phyloP scores from a whole-genome alignment of 1,140 invertebrate species.

The Aphelinus atriplicis region DNA sequence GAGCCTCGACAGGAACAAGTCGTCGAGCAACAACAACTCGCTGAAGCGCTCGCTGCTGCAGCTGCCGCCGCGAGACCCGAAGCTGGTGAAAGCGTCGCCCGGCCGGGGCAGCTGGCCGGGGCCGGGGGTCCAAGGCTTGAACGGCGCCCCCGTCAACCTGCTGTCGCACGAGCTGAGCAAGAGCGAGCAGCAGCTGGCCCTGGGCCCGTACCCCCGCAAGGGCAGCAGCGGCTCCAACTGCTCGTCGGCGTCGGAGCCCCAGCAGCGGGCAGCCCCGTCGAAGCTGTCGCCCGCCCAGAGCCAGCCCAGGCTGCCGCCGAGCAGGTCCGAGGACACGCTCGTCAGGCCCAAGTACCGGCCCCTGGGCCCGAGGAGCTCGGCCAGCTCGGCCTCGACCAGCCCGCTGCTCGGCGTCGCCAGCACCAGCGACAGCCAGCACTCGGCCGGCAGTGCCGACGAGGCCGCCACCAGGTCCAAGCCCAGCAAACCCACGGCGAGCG shows the following conservation, averaged over 20 bases:
- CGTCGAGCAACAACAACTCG: conserved; percentile 57
- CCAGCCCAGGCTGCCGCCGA: conserved; percentile 70
- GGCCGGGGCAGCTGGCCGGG: conserved; percentile 85
- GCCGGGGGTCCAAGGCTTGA: conserved; percentile 71
- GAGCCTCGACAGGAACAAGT: conserved; percentile 59
- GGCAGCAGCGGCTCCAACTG: conserved; percentile 57
- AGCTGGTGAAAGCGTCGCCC: conserved; percentile 79
- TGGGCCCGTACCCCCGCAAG: conserved; percentile 55
- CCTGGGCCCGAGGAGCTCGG: conserved; percentile 54
- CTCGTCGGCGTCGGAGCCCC: conserved; percentile 53
- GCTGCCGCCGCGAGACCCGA: conserved; percentile 76
- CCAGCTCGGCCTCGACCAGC: conserved; percentile 73
- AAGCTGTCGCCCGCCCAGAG: conserved; percentile 27
- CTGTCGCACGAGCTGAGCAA: conserved; percentile 81
- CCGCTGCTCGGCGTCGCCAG: conserved; percentile 70
- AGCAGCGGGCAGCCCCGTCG: not conserved
- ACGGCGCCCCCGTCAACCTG: conserved; percentile 54
- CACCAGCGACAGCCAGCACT: conserved; percentile 68
- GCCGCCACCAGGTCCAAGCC: conserved; percentile 47
- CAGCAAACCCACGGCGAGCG: conserved; percentile 57
- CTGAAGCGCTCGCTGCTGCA: conserved; percentile 71
- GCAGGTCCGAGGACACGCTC: conserved; percentile 80
- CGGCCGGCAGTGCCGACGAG: conserved; percentile 69
- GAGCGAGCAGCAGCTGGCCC: conserved; percentile 79
- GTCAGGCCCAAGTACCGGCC: conserved; percentile 68